Base-by-base conservation (phyloP, 2,888 invertebrate species). In the Diachrysia chrysitis region DNA sequence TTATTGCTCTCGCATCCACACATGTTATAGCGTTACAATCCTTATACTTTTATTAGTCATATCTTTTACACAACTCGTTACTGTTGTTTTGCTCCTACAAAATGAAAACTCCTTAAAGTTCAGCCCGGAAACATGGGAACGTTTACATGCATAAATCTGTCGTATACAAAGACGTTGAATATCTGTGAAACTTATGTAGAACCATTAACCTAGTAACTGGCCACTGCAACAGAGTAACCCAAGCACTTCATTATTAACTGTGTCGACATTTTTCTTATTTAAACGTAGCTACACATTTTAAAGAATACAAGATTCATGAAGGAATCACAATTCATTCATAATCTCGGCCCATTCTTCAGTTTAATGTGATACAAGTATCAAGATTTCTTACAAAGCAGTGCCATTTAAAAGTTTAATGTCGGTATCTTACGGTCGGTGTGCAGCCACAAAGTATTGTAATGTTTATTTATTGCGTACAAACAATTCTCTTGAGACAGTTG, bases 381-480 rank as follows among this genome's bases (percentile, higher is more conserved):
- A 69, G 76, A 82, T 80, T 84, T 84, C 82, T 79, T 85, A 82
- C 71, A 78, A 77, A 79, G 76, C 66, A 73, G 67, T 71, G 75
- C 73, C 76, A 89, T 89, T 89, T 87, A 83, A 90, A 88, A 89
- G 83, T 88, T 79, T 86, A 85, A 88, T 88, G 63, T 46, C 64
- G 53, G 59, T 65, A 69, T 85, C 71, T 75, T 66, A 62, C 58
- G 64, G 66, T 60, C 71, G 70, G 74, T 64, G 69, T 58, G 63
- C 63, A 73, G 73, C 73, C 75, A 83, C 82, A 79, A 83, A 82
- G 84, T 86, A 87, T 83, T 85, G 83, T 84, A 87, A 89, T 89
- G 86, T 90, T 90, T 89, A 90, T 90, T 88, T 89, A 89, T 87
- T 84, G 82, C 79, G 63, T 61, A 64, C 69, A 80, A 82, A 85